These are phyloP conservation scores for Trichomycterus rosablanca DNA, from an alignment of 2,113 vertebrate species.

Conservation along the genomic window DNA sequence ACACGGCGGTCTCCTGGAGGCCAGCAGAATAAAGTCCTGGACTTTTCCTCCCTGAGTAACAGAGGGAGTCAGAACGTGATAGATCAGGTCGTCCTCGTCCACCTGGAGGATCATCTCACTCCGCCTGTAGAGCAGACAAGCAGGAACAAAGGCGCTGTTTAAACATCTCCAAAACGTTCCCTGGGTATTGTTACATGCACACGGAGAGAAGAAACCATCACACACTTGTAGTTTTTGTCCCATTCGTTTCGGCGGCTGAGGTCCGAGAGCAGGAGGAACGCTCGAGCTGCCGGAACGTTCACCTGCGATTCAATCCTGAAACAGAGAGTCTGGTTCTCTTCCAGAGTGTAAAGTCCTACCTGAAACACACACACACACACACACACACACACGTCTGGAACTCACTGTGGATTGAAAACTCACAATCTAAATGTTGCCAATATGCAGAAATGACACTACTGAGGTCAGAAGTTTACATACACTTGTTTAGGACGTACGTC, in stretches of 20 bases:
- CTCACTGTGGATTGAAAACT: neutral
- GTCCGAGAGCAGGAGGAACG: conserved; percentile 81
- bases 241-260: conserved; percentile 73
- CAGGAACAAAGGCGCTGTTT: no score
- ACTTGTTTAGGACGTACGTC: no score
- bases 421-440: no score
- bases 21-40: conserved; percentile 87
- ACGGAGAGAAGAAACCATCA: neutral
- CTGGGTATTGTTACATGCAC: no score
- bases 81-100: conserved; percentile 82
- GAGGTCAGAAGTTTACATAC: no score
- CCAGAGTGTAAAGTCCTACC: conserved; percentile 83
- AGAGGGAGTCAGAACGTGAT: conserved; percentile 75
- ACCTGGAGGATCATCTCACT: conserved; percentile 79
- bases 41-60: conserved; percentile 58
- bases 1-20: conserved; percentile 80
- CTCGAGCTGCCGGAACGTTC: conserved; percentile 61
- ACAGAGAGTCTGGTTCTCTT: conserved; percentile 81
- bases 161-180: no score
- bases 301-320: conserved; percentile 77
- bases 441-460: no score
- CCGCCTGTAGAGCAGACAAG: conserved; percentile 53
- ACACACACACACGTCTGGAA: neutral
- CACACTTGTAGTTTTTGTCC: conserved; percentile 82
- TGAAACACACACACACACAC: conserved; percentile 41